These are phyloP conservation scores for Pseudomyrmex flavicornis DNA, from an alignment of 1,140 invertebrate species.

Conservation along the genomic window DNA sequence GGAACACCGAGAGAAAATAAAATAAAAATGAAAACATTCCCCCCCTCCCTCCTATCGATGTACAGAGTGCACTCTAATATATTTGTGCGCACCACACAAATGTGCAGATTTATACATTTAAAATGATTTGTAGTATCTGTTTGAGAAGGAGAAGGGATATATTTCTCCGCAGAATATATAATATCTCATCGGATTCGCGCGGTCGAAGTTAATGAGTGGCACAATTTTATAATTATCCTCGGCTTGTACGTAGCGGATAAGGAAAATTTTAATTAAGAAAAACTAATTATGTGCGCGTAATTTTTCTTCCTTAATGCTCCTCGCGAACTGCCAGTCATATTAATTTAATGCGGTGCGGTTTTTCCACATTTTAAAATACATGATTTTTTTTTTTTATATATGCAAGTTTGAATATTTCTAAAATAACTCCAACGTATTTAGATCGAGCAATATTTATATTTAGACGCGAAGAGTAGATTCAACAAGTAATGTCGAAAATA, in stretches of 20 bases:
- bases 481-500: constrained; percentile 37
- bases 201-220: constrained; percentile 9
- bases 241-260: neutral
- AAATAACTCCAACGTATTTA: neutral
- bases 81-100: no score
- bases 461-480: constrained; percentile 13
- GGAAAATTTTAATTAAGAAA: constrained; percentile 31
- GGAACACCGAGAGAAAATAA: no score
- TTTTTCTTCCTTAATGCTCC: neutral
- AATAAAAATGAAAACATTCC: no score
- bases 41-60: no score
- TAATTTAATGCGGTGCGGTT: neutral
- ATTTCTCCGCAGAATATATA: neutral
- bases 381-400: no score
- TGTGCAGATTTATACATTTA: no score
- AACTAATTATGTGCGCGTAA: neutral
- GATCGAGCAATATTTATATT: constrained; percentile 16
- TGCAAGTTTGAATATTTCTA: neutral
- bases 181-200: neutral
- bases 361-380: no score
- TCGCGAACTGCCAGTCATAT: neutral
- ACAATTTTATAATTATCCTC: constrained; percentile 5
- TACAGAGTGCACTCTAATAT: no score
- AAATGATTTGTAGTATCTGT: no score
- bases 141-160: no score